Percentiles rank a stretch among this genome's conserved stretches.
These are phyloP conservation scores for Desoria tigrina DNA, from an alignment of 2,888 invertebrate genomes.

Conservation along the genomic window DNA sequence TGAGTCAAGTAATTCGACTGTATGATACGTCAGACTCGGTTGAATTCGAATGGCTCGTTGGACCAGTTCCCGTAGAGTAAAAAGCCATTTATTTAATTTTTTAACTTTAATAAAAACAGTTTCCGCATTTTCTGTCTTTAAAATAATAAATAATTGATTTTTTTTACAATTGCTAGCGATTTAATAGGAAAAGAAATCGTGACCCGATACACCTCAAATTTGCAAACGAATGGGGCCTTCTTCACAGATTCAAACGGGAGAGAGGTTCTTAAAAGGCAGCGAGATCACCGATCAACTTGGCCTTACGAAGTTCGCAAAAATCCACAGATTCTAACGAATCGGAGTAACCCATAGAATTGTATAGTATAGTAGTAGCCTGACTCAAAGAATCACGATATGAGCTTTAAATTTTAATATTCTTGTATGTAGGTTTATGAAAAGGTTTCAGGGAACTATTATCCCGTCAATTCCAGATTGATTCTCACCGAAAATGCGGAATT, in stretches of 20 bases:
- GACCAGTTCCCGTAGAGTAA: slow-evolving; percentile 70
- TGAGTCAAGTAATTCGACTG: slow-evolving; percentile 72
- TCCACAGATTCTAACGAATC: neutral
- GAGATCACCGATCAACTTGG: slow-evolving; percentile 75
- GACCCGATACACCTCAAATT: slow-evolving; percentile 67
- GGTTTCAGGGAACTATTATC: slow-evolving; percentile 88
- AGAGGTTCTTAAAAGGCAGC: slow-evolving; percentile 72
- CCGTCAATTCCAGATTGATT: slow-evolving; percentile 79
- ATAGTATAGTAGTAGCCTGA: no score
- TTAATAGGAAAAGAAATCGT: slow-evolving; percentile 79
- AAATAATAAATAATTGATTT: no score
- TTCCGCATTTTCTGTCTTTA: neutral
- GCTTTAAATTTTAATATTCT: no score
- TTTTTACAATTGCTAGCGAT: slow-evolving; percentile 50
- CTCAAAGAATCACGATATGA: no score
- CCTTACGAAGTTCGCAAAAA: slow-evolving; percentile 53
- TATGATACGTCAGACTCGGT: slow-evolving; percentile 59
- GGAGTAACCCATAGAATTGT: no score
- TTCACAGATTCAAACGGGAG: slow-evolving; percentile 94
- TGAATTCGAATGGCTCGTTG: slow-evolving; percentile 76
- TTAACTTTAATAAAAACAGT: neutral
- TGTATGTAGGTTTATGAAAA: slow-evolving; percentile 66
- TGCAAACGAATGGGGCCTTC: slow-evolving; percentile 69
- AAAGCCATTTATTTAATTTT: neutral
- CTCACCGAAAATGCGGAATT: slow-evolving; percentile 35